phyloP scores from a whole-genome alignment of 2,797 vertebrate species.

The Spinus olivaceus region DNA sequence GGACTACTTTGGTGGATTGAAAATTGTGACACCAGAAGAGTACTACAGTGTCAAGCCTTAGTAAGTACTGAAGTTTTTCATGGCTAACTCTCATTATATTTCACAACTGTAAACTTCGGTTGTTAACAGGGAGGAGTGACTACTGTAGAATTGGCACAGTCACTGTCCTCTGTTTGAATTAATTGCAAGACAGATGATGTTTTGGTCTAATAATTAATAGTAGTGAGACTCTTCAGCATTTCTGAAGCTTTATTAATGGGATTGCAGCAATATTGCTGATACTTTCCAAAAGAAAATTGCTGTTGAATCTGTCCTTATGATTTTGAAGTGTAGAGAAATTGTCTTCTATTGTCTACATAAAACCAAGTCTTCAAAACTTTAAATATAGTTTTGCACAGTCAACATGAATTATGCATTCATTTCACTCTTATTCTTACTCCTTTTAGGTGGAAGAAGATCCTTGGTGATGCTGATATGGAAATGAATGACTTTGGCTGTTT shows the following conservation, averaged over 20 bases:
- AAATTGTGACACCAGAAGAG: constrained; percentile 85
- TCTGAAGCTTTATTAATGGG: neutral
- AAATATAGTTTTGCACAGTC: neutral
- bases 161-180: neutral
- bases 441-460: constrained; percentile 36
- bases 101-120: neutral
- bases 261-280: neutral
- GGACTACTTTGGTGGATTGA: constrained; percentile 94
- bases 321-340: neutral
- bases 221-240: neutral
- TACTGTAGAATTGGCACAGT: neutral
- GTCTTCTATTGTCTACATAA: neutral
- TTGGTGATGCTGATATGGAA: neutral
- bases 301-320: neutral
- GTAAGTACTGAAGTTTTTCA: constrained; percentile 58
- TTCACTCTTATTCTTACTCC: neutral
- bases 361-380: neutral
- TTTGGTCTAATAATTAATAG: neutral
- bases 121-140: neutral
- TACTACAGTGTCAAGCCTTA: constrained; percentile 84
- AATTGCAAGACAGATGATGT: neutral
- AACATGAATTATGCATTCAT: neutral
- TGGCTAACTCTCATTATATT: neutral
- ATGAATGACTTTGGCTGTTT: neutral
- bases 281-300: neutral